phyloP scores from a whole-genome alignment of 2,113 vertebrate genomes.

The Bombycilla garrulus region DNA sequence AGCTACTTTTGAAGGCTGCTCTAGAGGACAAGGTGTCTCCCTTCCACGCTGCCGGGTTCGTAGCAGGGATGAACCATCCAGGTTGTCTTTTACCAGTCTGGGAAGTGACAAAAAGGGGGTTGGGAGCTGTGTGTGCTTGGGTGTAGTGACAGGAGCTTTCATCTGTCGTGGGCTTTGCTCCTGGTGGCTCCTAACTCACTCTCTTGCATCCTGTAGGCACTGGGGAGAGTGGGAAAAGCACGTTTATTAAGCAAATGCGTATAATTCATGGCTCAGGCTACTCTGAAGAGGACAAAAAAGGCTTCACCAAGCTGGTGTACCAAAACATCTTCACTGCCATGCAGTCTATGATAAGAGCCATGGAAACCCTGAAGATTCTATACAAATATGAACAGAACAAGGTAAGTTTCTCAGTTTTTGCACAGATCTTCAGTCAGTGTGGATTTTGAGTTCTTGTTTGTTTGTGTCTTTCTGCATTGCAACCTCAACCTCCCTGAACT shows the following conservation, averaged over 20 bases:
- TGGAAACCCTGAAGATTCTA: constrained; percentile 83
- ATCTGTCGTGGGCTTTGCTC: background rate
- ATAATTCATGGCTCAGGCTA: constrained; percentile 85
- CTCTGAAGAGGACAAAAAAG: constrained; percentile 83
- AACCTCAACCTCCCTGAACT: background rate
- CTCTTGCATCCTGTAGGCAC: constrained; percentile 66
- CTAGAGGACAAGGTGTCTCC: background rate
- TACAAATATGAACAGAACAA: constrained; percentile 83
- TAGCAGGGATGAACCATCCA: background rate
- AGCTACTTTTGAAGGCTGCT: background rate
- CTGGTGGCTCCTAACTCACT: background rate
- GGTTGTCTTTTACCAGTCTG: background rate
- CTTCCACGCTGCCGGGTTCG: background rate
- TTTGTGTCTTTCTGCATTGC: background rate
- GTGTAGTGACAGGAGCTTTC: background rate
- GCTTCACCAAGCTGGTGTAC: constrained; percentile 84
- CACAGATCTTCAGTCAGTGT: background rate
- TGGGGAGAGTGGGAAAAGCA: constrained; percentile 84
- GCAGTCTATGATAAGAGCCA: constrained; percentile 85
- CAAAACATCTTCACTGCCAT: constrained; percentile 88
- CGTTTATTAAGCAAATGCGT: constrained; percentile 85
- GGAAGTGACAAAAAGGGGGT: background rate
- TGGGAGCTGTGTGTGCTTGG: background rate
- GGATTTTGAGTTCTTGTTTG: background rate
- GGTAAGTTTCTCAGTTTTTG: constrained; percentile 42